phyloP scores from a whole-genome alignment of 2,797 vertebrate genomes.

The Enteromius afrohamiltoni region DNA sequence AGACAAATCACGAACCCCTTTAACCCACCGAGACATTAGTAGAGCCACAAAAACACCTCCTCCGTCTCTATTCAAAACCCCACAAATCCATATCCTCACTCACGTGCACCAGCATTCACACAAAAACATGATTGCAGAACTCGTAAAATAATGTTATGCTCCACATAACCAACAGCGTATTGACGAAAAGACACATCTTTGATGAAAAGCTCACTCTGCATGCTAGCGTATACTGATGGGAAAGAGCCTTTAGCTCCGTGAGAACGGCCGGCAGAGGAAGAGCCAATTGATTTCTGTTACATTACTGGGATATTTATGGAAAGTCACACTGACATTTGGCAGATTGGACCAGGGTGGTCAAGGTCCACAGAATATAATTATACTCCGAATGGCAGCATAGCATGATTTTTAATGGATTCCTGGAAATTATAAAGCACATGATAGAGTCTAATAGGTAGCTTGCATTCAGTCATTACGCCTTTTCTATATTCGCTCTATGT shows the following conservation, averaged over 20 bases:
- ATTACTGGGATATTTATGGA: conserved; percentile 16
- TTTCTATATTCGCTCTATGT: conserved; percentile 4
- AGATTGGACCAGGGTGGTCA: background rate
- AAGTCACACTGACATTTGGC: conserved; percentile 12
- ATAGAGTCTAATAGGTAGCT: conserved; percentile 31
- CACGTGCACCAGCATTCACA: background rate
- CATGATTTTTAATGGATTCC: background rate
- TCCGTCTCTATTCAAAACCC: conserved; percentile 8
- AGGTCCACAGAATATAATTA: conserved; percentile 2
- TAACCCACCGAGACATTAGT: conserved; percentile 2
- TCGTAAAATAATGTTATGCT: background rate
- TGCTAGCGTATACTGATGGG: background rate
- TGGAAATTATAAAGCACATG: conserved; percentile 34
- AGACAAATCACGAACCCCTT: conserved; percentile 23
- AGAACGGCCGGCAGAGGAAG: background rate
- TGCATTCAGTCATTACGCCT: conserved; percentile 21
- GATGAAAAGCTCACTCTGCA: background rate
- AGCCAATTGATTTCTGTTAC: conserved; percentile 10
- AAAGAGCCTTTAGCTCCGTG: background rate
- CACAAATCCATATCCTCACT: background rate
- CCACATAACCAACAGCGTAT: background rate
- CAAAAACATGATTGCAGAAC: background rate
- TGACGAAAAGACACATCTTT: background rate
- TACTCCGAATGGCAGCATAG: background rate
- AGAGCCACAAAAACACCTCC: conserved; percentile 25